phyloP scores from a whole-genome alignment of 2,888 invertebrate species.

The Lapara coniferarum region DNA sequence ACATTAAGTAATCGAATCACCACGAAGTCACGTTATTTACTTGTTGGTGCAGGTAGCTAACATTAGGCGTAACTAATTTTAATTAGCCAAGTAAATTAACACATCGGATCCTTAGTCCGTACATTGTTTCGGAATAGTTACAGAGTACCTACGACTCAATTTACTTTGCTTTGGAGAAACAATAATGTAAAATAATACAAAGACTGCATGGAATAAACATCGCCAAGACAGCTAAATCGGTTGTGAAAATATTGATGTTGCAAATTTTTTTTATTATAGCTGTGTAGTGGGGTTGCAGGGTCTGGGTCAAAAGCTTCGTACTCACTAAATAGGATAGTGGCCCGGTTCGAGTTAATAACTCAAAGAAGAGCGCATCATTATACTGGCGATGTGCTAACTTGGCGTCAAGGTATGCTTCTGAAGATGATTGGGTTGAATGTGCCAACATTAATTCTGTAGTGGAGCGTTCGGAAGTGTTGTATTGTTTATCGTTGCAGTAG shows the following conservation, averaged over 20 bases:
- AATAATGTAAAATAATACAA: slow-evolving; percentile 4
- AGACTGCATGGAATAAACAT: not conserved
- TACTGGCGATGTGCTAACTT: not conserved
- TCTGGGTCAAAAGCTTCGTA: slow-evolving; percentile 3
- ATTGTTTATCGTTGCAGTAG: too few species aligned
- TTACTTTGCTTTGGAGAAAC: not conserved
- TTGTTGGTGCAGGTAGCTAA: not conserved
- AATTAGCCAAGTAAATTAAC: not conserved
- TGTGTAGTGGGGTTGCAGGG: not conserved
- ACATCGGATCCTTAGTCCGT: not conserved
- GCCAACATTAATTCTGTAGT: too few species aligned
- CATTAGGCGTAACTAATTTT: not conserved
- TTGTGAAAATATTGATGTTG: not conserved
- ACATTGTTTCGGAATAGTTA: slow-evolving; percentile 4
- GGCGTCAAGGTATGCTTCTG: not conserved
- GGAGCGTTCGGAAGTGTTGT: too few species aligned
- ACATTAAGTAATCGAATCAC: slow-evolving; percentile 11
- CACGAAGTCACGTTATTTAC: not conserved
- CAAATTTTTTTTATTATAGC: slow-evolving; percentile 1
- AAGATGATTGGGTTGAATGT: too few species aligned
- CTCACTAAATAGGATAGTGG: not conserved
- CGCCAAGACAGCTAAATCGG: not conserved
- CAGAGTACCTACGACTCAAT: not conserved
- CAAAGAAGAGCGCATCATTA: not conserved
- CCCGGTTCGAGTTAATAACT: not conserved